Evolutionary conservation across 2,113 vertebrate species (phyloP).

Genomic region (Myotis davidii): DNA sequence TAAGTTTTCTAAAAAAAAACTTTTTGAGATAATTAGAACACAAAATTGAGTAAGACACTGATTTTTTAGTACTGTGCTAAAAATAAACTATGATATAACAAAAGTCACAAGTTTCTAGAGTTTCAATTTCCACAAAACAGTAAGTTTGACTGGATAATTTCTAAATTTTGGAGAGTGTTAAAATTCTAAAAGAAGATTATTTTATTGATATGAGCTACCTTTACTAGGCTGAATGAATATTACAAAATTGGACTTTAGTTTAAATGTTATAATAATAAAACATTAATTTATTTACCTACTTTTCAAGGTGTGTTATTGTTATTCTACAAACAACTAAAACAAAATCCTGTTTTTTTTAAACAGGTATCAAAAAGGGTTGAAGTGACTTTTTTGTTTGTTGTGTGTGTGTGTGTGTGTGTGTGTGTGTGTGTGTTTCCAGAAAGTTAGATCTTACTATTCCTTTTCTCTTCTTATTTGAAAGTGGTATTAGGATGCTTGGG

Average conservation of each 20-base stretch:
- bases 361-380: constrained; percentile 46
- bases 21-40: background rate
- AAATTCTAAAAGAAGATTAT: background rate
- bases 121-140: background rate
- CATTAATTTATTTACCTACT: background rate
- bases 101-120: background rate
- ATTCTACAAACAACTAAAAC: constrained; percentile 7
- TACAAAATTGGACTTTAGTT: background rate
- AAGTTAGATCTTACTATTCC: background rate
- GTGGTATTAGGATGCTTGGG: background rate
- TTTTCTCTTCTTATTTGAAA: background rate
- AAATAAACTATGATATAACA: constrained; percentile 13
- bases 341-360: background rate
- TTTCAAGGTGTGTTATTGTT: background rate
- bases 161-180: background rate
- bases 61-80: background rate
- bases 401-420: background rate
- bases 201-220: background rate
- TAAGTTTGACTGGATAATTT: background rate
- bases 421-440: background rate
- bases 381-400: background rate
- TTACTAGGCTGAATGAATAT: background rate
- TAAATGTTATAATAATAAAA: background rate
- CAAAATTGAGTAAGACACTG: background rate
- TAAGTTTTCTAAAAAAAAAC: background rate